phyloP scores from a whole-genome alignment of 2,797 vertebrate genomes.

The Cossypha polioptera region DNA sequence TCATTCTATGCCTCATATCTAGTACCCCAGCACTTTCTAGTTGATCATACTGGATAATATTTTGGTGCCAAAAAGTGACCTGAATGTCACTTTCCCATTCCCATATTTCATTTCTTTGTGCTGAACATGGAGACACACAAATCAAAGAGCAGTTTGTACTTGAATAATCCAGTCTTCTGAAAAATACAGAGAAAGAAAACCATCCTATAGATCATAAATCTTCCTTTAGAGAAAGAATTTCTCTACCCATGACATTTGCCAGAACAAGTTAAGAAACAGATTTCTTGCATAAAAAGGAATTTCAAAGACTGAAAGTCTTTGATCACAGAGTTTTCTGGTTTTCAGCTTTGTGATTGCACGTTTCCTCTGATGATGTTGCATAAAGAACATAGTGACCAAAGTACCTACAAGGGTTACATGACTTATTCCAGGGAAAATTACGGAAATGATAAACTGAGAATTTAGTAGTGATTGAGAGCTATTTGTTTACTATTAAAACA shows the following conservation, averaged over 20 bases:
- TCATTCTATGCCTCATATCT: neutral
- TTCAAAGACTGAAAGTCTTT: neutral
- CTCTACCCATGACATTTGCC: neutral
- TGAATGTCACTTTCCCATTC: neutral
- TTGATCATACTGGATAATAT: neutral
- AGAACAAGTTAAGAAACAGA: neutral
- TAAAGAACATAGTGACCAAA: neutral
- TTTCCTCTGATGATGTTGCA: neutral
- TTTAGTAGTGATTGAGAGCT: neutral
- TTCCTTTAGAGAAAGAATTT: neutral
- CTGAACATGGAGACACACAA: neutral
- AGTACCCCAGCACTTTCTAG: neutral
- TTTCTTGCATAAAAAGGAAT: slow-evolving; percentile 1
- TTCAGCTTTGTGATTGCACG: neutral
- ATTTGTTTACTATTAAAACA: neutral
- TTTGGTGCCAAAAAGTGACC: neutral
- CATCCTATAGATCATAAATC: neutral
- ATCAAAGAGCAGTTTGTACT: slow-evolving; percentile 1
- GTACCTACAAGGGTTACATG: neutral
- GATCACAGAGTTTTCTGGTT: neutral
- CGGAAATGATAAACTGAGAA: neutral
- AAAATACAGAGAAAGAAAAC: neutral
- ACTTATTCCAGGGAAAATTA: neutral
- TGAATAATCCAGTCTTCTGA: neutral
- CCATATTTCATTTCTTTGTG: neutral